Evolutionary conservation across 2,888 invertebrate species (phyloP).

Genomic region (Latrodectus hesperus): DNA sequence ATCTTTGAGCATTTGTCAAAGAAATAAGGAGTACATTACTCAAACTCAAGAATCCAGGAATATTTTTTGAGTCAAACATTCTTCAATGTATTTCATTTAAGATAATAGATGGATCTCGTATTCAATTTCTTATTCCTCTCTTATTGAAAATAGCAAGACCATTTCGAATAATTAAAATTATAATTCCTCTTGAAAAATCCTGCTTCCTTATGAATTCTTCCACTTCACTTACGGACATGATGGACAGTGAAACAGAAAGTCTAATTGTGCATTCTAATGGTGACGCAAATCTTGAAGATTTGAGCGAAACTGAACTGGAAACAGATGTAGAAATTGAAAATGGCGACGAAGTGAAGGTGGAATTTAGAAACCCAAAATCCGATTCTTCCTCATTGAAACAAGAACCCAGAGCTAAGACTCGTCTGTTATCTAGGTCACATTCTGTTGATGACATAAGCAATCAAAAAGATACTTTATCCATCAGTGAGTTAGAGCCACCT

Average conservation of each 20-base stretch:
- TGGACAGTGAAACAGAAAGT: constrained; percentile 56
- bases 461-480: constrained; percentile 24
- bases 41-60: too few relatives aligned
- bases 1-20: too few relatives aligned
- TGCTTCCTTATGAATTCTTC: constrained; percentile 6
- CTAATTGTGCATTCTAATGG: constrained; percentile 41
- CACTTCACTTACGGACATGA: constrained; percentile 1
- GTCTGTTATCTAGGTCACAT: constrained; percentile 57
- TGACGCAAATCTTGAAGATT: constrained; percentile 40
- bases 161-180: background rate
- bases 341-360: constrained; percentile 17
- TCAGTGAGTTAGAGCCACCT: constrained; percentile 32
- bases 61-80: too few relatives aligned
- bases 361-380: constrained; percentile 13
- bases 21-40: too few relatives aligned
- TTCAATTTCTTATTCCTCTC: too few relatives aligned
- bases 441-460: constrained; percentile 48
- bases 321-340: constrained; percentile 45
- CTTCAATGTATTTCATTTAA: too few relatives aligned
- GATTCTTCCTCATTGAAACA: background rate
- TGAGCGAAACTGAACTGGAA: constrained; percentile 52
- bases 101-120: too few relatives aligned
- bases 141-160: background rate
- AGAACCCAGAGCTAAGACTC: constrained; percentile 41
- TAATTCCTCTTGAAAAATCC: too few relatives aligned